Conservation (phyloP, 1,140 invertebrate species). For the Drosophila bifasciata region DNA sequence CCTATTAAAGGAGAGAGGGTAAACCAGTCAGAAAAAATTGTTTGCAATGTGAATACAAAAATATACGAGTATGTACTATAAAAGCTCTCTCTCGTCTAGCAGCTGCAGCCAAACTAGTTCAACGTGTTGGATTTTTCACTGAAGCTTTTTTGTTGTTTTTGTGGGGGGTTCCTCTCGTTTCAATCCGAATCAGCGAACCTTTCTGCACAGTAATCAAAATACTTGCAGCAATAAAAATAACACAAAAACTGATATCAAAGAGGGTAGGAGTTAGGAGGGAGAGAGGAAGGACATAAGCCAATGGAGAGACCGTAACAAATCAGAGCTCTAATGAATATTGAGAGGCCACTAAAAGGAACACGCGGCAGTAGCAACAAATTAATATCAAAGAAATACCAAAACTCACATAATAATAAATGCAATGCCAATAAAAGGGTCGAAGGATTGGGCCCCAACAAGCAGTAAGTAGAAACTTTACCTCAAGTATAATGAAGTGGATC, state of each 20-base stretch:
- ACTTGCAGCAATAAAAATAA: constrained; percentile 72
- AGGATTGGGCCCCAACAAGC: constrained; percentile 6
- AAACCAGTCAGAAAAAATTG: constrained; percentile 18
- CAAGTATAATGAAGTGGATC: constrained; percentile 72
- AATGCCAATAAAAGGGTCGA: constrained; percentile 41
- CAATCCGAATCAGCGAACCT: constrained; percentile 6
- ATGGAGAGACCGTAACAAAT: constrained; percentile 77
- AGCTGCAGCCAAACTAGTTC: constrained; percentile 76
- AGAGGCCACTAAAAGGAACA: constrained; percentile 72
- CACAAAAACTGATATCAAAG: constrained; percentile 69
- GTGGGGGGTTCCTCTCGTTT: neutral
- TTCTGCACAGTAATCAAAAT: constrained; percentile 67
- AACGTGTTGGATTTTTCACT: constrained; percentile 60
- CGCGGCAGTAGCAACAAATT: constrained; percentile 68
- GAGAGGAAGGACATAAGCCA: constrained; percentile 17
- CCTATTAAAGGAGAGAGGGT: constrained; percentile 33
- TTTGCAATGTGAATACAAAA: constrained; percentile 45
- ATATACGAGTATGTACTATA: too few species aligned
- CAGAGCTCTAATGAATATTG: constrained; percentile 81
- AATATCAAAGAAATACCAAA: constrained; percentile 72
- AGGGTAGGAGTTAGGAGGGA: neutral
- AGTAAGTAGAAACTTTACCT: constrained; percentile 50
- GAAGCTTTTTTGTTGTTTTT: constrained; percentile 16
- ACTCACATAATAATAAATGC: constrained; percentile 79
- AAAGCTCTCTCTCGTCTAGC: constrained; percentile 50